Evolutionary conservation across 2,113 vertebrate species (phyloP).

Genomic region (Pampusana beccarii): DNA sequence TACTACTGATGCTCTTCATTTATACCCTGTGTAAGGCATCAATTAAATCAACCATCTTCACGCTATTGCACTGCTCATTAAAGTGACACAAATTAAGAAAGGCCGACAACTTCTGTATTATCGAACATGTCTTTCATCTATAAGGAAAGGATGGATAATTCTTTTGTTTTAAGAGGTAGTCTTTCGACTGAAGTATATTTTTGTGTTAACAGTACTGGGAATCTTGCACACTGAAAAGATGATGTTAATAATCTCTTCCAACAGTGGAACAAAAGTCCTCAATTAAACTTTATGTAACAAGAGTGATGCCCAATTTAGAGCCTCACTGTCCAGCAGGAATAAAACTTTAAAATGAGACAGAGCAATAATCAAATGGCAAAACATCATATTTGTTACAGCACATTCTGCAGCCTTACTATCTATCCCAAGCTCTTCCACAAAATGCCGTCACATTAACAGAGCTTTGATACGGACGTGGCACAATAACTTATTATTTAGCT

Average conservation of each 20-base stretch:
- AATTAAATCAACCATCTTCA: neutral
- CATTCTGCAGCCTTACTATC: neutral
- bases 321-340: neutral
- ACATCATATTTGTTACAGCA: neutral
- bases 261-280: neutral
- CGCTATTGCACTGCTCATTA: neutral
- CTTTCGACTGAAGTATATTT: neutral
- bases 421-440: neutral
- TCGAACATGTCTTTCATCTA: neutral
- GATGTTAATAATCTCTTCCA: neutral
- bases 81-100: neutral
- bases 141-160: neutral
- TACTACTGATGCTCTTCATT: neutral
- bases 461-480: neutral
- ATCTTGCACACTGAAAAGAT: neutral
- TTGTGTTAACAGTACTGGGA: neutral
- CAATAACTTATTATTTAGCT: neutral
- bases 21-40: neutral
- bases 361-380: neutral
- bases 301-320: neutral
- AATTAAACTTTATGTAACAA: neutral
- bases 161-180: neutral
- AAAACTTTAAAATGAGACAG: neutral
- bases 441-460: neutral
- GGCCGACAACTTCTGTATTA: neutral